Percentiles rank a stretch among this genome's conserved stretches.
Conservation (phyloP, 2,797 vertebrate genomes). For the Arctocebus calabarensis region DNA sequence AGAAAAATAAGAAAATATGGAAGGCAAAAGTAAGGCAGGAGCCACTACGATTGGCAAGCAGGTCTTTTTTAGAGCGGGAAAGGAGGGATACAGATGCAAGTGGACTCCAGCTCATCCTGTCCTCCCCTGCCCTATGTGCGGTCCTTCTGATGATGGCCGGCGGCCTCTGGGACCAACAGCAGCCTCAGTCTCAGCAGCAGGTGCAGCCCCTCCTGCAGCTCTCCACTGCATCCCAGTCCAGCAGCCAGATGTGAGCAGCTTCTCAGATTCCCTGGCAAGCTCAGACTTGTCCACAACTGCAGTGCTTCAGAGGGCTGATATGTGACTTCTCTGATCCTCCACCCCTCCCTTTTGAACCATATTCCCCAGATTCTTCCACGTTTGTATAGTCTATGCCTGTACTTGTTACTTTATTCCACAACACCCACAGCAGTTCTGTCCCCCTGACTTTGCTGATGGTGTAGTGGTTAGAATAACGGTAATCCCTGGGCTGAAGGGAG, state of each 20-base stretch:
- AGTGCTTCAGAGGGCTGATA: neutral
- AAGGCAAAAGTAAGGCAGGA: neutral
- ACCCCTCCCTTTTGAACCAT: neutral
- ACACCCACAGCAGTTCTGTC: neutral
- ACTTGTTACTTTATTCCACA: neutral
- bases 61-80: neutral
- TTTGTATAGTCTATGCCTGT: neutral
- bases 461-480: neutral
- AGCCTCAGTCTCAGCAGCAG: neutral
- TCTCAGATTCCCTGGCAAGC: neutral
- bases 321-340: neutral
- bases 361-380: neutral
- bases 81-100: neutral
- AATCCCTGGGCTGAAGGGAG: neutral
- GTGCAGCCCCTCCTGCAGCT: neutral
- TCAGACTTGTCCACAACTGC: accelerated
- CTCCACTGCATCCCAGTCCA: neutral
- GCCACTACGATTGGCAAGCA: neutral
- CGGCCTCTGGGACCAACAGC: neutral
- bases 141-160: neutral
- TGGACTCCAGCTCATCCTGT: neutral
- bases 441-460: neutral
- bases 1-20: neutral
- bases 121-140: neutral
- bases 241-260: neutral